Conservation (phyloP, 1,140 invertebrate species). For the Drosophila rufa region DNA sequence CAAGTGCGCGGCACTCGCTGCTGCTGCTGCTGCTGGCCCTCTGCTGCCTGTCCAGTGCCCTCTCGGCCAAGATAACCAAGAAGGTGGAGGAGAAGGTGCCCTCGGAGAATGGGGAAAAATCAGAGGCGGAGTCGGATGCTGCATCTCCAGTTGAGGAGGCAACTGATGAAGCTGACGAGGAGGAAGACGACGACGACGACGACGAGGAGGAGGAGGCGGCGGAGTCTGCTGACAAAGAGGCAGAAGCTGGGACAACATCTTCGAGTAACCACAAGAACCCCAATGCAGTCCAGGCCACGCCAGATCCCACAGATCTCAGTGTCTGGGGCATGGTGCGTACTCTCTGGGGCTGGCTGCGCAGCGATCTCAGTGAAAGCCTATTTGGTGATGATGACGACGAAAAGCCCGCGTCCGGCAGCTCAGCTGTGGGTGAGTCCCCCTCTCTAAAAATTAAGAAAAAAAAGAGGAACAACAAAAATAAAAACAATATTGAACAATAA, state of each 20-base stretch:
- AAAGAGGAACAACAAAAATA: conserved; percentile 14
- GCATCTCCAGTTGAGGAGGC: conserved; percentile 25
- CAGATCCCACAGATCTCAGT: conserved; percentile 70
- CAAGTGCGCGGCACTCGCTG: conserved; percentile 69
- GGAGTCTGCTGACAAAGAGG: conserved; percentile 43
- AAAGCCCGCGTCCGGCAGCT: conserved; percentile 54
- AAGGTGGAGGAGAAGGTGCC: conserved; percentile 53
- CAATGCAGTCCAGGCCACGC: conserved; percentile 60
- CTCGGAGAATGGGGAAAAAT: conserved; percentile 45
- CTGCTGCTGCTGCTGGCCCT: conserved; percentile 60
- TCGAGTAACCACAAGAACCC: conserved; percentile 48
- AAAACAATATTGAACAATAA: conserved; percentile 14
- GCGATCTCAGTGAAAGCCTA: conserved; percentile 80
- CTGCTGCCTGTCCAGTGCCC: conserved; percentile 59
- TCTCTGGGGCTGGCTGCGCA: conserved; percentile 76
- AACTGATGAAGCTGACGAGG: conserved; percentile 25
- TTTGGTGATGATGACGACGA: conserved; percentile 66
- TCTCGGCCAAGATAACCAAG: conserved; percentile 69
- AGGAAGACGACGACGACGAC: conserved; percentile 29
- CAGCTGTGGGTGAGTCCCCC: conserved; percentile 67
- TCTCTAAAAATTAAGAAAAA: conserved; percentile 4
- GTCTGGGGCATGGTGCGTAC: conserved; percentile 80
- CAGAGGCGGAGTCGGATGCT: conserved; percentile 25
- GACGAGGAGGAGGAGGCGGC: conserved; percentile 37
- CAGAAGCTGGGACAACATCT: conserved; percentile 20